These are phyloP conservation scores for Pseudorhiza aurosa DNA, from an alignment of 30 jellyfish, hydroid and myxozoan species.

Conservation along the genomic window DNA sequence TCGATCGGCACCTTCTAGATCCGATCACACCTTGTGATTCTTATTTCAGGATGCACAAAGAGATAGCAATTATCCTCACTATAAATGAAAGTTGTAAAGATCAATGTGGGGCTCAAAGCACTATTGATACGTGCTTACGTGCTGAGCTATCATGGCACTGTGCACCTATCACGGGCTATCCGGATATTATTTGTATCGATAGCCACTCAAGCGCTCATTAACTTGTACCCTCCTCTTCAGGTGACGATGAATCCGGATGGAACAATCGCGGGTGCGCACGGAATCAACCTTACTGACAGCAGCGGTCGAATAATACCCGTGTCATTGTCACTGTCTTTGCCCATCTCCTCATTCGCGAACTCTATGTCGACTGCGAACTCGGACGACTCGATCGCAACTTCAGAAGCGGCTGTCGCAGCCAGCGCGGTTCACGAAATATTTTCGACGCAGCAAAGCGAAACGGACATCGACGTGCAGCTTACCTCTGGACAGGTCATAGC, in stretches of 20 bases:
- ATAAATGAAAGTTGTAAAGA: too few species aligned
- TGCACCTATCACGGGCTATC: too few species aligned
- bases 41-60: too few species aligned
- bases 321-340: slow-evolving; percentile 79
- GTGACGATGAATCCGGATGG: slow-evolving; percentile 98
- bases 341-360: slow-evolving; percentile 75
- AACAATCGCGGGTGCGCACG: slow-evolving; percentile 98
- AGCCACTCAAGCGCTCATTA: too few species aligned
- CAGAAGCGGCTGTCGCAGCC: slow-evolving; percentile 80
- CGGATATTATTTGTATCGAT: too few species aligned
- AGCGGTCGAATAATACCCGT: slow-evolving; percentile 95
- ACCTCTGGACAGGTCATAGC: slow-evolving; percentile 55
- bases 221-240: too few species aligned
- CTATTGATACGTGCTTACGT: too few species aligned
- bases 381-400: slow-evolving; percentile 55
- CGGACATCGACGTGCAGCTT: slow-evolving; percentile 34
- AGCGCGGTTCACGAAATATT: slow-evolving; percentile 68
- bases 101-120: too few species aligned
- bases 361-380: slow-evolving; percentile 42
- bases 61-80: too few species aligned
- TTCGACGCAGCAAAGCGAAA: slow-evolving; percentile 22
- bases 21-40: too few species aligned
- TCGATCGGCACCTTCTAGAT: too few species aligned
- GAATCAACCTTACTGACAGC: slow-evolving; percentile 89
- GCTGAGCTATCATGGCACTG: too few species aligned